A percentile compares a stretch with the other conserved stretches of the same genome.
Conservation (phyloP, 2,113 vertebrate species). For the Piprites chloris region DNA sequence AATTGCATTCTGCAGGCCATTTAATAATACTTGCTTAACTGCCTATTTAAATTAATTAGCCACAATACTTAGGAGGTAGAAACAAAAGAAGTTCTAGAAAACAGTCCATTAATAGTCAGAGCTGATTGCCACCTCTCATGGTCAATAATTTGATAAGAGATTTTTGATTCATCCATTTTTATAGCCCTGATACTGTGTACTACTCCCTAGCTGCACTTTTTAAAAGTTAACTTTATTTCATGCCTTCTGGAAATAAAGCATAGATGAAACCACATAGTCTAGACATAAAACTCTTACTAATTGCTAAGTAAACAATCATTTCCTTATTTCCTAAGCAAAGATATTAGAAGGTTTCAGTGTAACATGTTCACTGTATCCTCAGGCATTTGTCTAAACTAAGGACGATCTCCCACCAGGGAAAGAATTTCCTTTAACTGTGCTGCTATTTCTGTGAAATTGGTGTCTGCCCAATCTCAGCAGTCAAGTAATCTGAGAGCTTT, state of each 20-base stretch:
- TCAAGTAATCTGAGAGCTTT: background rate
- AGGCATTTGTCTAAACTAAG: background rate
- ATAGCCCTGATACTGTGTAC: background rate
- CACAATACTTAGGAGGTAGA: background rate
- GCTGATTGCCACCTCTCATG: accelerated
- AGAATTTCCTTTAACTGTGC: background rate
- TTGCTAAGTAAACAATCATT: conserved; percentile 54
- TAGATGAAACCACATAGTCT: conserved; percentile 37
- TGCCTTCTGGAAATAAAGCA: conserved; percentile 25
- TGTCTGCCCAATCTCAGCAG: background rate
- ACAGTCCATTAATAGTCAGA: background rate
- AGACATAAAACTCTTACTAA: conserved; percentile 52
- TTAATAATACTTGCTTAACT: background rate
- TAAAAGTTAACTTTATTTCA: background rate
- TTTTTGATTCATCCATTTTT: background rate
- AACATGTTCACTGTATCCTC: background rate
- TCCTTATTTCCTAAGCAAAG: conserved; percentile 61
- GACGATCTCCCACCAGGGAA: background rate
- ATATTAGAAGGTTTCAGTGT: conserved; percentile 34
- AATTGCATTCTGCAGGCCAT: background rate
- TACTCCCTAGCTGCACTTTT: background rate
- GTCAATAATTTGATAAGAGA: background rate
- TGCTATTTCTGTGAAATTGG: background rate
- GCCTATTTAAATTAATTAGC: background rate
- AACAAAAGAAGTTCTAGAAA: background rate